Percentiles rank a stretch among this genome's conserved stretches.
These are phyloP conservation scores for Dufourea novaeangliae DNA, from an alignment of 1,140 invertebrate species.

Conservation along the genomic window DNA sequence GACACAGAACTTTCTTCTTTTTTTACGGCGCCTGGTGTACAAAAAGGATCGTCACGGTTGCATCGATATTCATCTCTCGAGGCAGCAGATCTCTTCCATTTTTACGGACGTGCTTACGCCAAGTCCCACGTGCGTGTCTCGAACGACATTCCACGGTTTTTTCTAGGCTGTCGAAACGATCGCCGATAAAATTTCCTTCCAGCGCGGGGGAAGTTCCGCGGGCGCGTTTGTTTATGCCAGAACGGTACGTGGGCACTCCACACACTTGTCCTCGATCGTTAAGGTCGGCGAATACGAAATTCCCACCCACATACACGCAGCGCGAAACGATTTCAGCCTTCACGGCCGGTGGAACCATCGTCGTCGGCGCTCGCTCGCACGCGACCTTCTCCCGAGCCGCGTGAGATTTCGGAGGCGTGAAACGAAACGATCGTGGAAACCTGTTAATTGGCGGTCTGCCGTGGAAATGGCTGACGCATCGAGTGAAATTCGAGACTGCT, in stretches of 20 bases:
- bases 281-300: slow-evolving; percentile 49
- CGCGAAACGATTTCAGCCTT: not conserved
- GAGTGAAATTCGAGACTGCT: not conserved
- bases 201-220: not conserved
- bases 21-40: no score
- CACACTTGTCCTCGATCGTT: slow-evolving; percentile 31
- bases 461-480: not conserved
- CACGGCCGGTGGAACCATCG: not conserved
- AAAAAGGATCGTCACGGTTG: no score
- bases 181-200: not conserved
- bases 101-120: no score
- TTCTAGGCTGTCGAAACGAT: not conserved
- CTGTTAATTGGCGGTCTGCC: not conserved
- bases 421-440: not conserved
- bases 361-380: no score
- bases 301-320: slow-evolving; percentile 13
- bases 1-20: no score
- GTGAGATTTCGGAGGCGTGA: slow-evolving; percentile 8
- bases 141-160: not conserved
- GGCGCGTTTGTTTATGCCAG: slow-evolving; percentile 3
- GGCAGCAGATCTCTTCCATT: no score
- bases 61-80: no score
- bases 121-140: no score
- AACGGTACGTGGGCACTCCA: slow-evolving; percentile 23
- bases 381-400: not conserved